Base-by-base conservation (phyloP, 2,888 invertebrate genomes). In the Scaptomyza polygonia region DNA sequence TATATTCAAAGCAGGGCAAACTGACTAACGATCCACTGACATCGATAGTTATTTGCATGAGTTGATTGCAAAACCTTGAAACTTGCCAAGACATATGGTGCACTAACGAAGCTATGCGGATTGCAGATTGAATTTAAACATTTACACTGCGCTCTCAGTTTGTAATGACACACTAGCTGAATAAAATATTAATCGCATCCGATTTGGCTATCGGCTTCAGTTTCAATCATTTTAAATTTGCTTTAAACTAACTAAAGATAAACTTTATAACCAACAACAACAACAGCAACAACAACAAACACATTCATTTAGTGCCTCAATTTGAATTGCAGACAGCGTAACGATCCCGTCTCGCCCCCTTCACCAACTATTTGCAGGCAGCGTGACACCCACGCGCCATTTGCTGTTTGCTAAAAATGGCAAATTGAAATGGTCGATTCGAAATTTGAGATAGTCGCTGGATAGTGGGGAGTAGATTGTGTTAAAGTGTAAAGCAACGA, bases 41-140 rank as follows among this genome's bases (percentile, higher is more conserved):
- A 74, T 81, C 59, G 71, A 64, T 74, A 82, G 88, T 69, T 87
- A 87, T 80, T 80, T 80, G 88, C 80, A 85, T 80, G 79, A 73
- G 67, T 66, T 87, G 80, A 80, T 87, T 80, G 88, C 64, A 58
- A 77, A 77, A 58, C 70, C 79, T 81, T 87, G 74, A 84, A 70
- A 78, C 67, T 52, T 63, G 64, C 70, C 74, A 63, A 73, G 61
- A 45, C 74, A 62, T 64, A 57, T 54, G 64, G 45, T 63, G 47
- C 55, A 57, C 52, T 87, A 63, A 86, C 64, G 43, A 66, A 63
- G 56, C 71, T 71, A 86, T 75, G 66, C 51, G 68, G 79, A 68
- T 82, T 63, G 44, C 51, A 72, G 79, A 68, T 82, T 63, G 44
- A 40, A 71, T 65, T 78, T 66, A 58, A 74, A 39, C 47, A 73